Conservation (phyloP, 2,888 invertebrate species). For the Lycophotia porphyrea region DNA sequence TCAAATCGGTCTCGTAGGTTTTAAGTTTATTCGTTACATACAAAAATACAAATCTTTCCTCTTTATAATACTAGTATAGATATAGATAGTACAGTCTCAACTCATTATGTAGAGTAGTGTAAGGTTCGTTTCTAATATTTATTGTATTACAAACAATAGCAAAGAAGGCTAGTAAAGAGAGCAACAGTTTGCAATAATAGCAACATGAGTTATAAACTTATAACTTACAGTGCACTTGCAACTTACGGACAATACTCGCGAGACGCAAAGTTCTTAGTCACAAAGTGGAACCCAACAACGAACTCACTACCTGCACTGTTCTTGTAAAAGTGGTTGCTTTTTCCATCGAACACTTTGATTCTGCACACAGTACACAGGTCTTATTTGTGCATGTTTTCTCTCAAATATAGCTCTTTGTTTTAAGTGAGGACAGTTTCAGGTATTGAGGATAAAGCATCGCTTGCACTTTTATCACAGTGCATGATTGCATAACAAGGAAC, state of each 20-base stretch:
- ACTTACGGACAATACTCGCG: not conserved
- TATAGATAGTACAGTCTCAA: too few relatives aligned
- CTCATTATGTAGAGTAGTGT: too few relatives aligned
- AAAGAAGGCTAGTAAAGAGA: not conserved
- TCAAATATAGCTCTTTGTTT: not conserved
- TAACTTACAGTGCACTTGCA: conserved; percentile 31
- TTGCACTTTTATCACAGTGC: not conserved
- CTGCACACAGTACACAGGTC: not conserved
- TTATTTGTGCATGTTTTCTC: not conserved
- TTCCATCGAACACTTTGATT: conserved; percentile 6
- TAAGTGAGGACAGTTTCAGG: not conserved
- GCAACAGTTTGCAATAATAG: not conserved
- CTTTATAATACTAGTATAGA: too few relatives aligned
- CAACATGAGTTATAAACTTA: not conserved
- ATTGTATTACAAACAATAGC: not conserved
- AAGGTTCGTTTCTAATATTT: too few relatives aligned
- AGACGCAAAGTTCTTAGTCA: not conserved
- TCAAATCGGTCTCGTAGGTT: too few relatives aligned
- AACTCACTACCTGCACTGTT: not conserved
- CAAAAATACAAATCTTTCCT: too few relatives aligned
- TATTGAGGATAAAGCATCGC: not conserved
- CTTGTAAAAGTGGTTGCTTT: not conserved
- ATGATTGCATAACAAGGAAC: not conserved
- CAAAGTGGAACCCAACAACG: not conserved
- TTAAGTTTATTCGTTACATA: too few relatives aligned